Percentiles rank a stretch among this genome's conserved stretches.
phyloP scores from a whole-genome alignment of 2,888 invertebrate genomes.

The Eristalis arbustorum region DNA sequence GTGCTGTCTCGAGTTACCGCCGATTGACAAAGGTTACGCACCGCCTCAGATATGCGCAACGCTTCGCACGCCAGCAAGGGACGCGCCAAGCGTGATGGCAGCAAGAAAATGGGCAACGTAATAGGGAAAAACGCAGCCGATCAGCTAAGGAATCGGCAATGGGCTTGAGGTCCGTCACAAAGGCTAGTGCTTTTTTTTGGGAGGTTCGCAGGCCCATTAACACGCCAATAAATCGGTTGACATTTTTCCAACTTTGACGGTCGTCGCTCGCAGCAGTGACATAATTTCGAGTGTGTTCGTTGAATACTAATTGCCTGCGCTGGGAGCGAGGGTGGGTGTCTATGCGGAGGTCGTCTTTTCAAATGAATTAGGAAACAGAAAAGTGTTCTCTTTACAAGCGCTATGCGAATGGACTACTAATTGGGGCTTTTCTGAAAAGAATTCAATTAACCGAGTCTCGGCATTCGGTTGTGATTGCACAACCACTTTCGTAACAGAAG shows the following conservation, averaged over 20 bases:
- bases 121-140: neutral
- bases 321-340: neutral
- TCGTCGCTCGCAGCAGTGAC: conserved; percentile 10
- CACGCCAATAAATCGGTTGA: conserved; percentile 24
- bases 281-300: conserved; percentile 2
- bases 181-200: conserved; percentile 21
- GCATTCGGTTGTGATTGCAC: neutral
- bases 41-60: conserved; percentile 4
- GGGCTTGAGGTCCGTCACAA: conserved; percentile 12
- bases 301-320: conserved; percentile 28
- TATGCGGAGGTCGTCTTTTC: neutral
- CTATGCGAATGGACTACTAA: neutral
- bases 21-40: conserved; percentile 22
- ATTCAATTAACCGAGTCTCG: neutral
- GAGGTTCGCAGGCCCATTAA: conserved; percentile 18
- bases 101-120: neutral
- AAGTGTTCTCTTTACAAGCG: neutral
- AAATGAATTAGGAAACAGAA: neutral
- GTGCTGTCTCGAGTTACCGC: neutral
- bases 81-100: neutral
- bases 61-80: neutral
- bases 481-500: neutral
- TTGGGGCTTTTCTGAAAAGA: neutral
- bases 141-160: conserved; percentile 7
- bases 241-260: conserved; percentile 11